These are phyloP conservation scores for Aplysina aerophoba DNA, from an alignment of 37 sponge, comb jelly and placozoan species.

Conservation along the genomic window DNA sequence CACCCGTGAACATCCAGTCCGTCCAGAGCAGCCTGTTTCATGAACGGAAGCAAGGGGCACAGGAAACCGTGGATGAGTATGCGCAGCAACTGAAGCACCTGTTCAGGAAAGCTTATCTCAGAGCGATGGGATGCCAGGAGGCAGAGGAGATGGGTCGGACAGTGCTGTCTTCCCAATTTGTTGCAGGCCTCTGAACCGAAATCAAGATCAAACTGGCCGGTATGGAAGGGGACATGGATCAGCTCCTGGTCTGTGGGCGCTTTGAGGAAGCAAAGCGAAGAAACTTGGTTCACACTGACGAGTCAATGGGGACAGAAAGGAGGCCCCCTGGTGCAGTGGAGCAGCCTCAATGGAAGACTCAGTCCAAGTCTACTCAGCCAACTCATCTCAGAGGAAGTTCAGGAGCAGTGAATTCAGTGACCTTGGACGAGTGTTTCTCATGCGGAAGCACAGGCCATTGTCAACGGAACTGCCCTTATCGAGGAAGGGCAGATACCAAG, in stretches of 20 bases:
- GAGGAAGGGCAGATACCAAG: too few species aligned
- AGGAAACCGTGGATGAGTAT: slow-evolving; percentile 56
- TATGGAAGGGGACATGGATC: slow-evolving; percentile 19
- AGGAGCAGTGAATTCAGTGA: too few species aligned
- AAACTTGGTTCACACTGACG: neutral
- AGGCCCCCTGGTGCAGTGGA: too few species aligned
- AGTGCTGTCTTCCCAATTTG: slow-evolving; percentile 60
- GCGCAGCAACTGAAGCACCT: slow-evolving; percentile 59
- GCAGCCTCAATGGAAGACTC: too few species aligned
- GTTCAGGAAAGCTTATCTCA: slow-evolving; percentile 44
- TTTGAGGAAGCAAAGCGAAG: slow-evolving; percentile 41
- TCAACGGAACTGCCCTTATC: too few species aligned
- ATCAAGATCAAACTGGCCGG: slow-evolving; percentile 38
- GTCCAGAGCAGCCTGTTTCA: slow-evolving; percentile 57
- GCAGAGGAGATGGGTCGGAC: slow-evolving; percentile 29
- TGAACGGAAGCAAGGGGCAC: slow-evolving; percentile 34
- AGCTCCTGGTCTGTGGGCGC: slow-evolving; percentile 25
- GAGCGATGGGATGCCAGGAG: neutral
- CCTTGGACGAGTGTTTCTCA: too few species aligned
- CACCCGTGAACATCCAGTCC: slow-evolving; percentile 38
- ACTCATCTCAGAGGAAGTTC: too few species aligned
- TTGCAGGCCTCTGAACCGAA: slow-evolving; percentile 46
- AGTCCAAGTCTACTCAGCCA: too few species aligned
- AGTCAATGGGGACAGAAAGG: too few species aligned
- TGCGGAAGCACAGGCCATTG: too few species aligned